Conservation (phyloP, 2,113 vertebrate genomes). For the Loxodonta africana region DNA sequence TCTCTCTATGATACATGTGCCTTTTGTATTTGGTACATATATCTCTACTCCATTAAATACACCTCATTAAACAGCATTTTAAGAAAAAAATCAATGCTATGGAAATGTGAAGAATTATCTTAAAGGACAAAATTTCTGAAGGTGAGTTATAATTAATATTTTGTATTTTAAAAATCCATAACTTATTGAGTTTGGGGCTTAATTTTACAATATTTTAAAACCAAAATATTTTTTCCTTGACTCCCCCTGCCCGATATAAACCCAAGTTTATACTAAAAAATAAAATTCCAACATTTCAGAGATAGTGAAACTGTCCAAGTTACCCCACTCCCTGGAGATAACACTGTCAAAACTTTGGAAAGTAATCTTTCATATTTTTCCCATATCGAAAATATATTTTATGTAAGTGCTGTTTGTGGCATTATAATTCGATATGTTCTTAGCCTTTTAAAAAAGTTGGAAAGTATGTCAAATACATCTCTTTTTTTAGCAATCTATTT, state of each 20-base stretch:
- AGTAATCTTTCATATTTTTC: too few relatives aligned
- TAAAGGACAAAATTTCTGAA: too few relatives aligned
- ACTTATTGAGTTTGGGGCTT: too few relatives aligned
- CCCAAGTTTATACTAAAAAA: background rate
- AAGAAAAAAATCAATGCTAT: background rate
- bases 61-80: background rate
- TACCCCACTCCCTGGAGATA: background rate
- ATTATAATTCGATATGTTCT: too few relatives aligned
- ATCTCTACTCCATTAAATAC: background rate
- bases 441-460: too few relatives aligned
- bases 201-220: background rate
- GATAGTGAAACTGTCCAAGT: background rate
- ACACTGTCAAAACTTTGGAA: too few relatives aligned
- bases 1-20: rapidly evolving
- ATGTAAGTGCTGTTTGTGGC: too few relatives aligned
- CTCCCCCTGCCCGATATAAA: background rate
- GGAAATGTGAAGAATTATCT: background rate
- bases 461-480: too few relatives aligned
- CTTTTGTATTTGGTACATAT: background rate
- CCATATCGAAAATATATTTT: too few relatives aligned
- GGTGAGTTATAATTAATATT: too few relatives aligned
- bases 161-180: too few relatives aligned
- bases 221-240: background rate
- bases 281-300: background rate
- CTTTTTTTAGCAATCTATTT: too few relatives aligned